Conservation (phyloP, 2,888 invertebrate genomes). For the Pseudococcus longispinus region DNA sequence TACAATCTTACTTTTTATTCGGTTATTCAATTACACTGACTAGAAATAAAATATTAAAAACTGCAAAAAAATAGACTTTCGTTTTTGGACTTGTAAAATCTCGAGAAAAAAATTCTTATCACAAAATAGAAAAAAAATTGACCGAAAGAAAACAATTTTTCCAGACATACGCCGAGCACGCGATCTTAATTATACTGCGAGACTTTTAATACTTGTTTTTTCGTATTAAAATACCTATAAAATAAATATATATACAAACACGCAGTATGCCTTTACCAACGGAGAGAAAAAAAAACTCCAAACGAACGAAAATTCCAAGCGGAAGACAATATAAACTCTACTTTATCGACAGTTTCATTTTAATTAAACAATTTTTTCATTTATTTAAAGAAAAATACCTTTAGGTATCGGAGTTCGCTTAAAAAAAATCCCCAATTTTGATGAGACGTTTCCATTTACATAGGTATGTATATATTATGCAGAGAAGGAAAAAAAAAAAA, state of each 20-base stretch:
- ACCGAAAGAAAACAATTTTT: slow-evolving; percentile 12
- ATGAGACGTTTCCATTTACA: not conserved
- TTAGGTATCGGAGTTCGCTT: not conserved
- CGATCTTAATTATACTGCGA: slow-evolving; percentile 27
- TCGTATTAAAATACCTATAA: slow-evolving; percentile 32
- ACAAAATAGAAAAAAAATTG: slow-evolving; percentile 31
- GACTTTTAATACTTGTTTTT: slow-evolving; percentile 30
- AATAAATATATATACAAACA: slow-evolving; percentile 38
- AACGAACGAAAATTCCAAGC: not conserved
- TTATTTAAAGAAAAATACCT: not conserved
- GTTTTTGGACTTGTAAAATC: slow-evolving; percentile 10
- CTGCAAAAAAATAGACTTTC: slow-evolving; percentile 32
- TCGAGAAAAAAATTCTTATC: slow-evolving; percentile 28
- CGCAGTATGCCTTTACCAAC: not conserved
- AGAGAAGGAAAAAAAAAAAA: not conserved
- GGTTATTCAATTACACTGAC: slow-evolving; percentile 56
- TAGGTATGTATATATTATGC: not conserved
- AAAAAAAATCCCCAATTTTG: not conserved
- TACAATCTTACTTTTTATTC: slow-evolving; percentile 51
- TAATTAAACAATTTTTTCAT: not conserved
- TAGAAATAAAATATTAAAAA: slow-evolving; percentile 51
- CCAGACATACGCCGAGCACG: not conserved
- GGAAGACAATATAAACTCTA: slow-evolving; percentile 26
- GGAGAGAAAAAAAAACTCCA: not conserved
- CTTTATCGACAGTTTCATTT: not conserved